Base-by-base conservation (phyloP, 2,888 invertebrate genomes). In the Lasioglossum lativentre region DNA sequence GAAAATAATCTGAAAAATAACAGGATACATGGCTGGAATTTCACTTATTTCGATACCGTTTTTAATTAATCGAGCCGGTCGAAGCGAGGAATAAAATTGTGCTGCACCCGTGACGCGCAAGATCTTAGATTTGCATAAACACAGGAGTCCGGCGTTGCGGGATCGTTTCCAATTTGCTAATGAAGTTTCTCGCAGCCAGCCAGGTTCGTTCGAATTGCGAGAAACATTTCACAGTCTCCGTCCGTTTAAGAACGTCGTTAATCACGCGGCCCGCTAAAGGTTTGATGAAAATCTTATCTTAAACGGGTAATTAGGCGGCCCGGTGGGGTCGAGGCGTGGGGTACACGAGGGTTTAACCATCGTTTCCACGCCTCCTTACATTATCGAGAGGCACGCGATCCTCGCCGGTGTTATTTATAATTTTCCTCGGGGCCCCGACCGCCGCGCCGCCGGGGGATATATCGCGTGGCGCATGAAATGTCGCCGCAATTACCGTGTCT, bases 221-320 rank as follows among this genome's bases (percentile, higher is more conserved):
- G 59, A 75, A 86, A 70, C 74, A 70, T 78, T 82, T 84, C 47
- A 38, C 70, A 63, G 82, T 80, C 72, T 77, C 70, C 63, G 68
- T 76, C 71, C 1, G 63, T 85, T 89, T 83, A 85, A 83, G 81
- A 78, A 75, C 47, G 82, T 80, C 83, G 88, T 90, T 90, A 90
- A 86, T 90, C 88, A 88, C 85, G 30, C 70, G 47, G 76, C 63
- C 38, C 78, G 86, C 84, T 80, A 84, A 88, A 85, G 87, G 85
- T 87, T 87, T 80, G 91, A 90, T 89, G 90, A 87, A 86, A 90
- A 91, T 90, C 91, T 90, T 90, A 90, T 90, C 91, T 91, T 91
- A 91, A 91, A 90, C 90, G 89, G 86, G 87, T 89, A 91, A 91
- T 91, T 91, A 91, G 90, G 80, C 75, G 85, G 80, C 86, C 77